These are phyloP conservation scores for Ardeotis arabs DNA, from an alignment of 2,113 vertebrate genomes.

Conservation along the genomic window DNA sequence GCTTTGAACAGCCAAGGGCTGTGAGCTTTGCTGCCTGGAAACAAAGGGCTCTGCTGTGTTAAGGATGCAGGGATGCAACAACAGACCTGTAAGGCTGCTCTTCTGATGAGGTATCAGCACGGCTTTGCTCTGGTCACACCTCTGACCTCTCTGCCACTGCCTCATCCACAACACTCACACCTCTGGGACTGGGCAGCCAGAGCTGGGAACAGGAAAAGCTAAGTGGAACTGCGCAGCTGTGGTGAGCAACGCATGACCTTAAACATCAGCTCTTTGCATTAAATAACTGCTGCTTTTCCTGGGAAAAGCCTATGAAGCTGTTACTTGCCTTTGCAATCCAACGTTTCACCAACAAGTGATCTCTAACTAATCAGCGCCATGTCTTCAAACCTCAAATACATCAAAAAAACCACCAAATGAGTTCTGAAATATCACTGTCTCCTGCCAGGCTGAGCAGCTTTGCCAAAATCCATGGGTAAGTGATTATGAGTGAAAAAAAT, in stretches of 20 bases:
- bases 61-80: rapidly evolving
- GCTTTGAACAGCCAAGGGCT: not conserved
- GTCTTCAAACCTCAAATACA: not conserved
- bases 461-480: no score
- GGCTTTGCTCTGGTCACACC: not conserved
- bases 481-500: no score
- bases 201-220: not conserved
- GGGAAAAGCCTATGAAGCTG: rapidly evolving
- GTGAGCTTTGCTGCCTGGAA: not conserved
- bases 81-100: not conserved
- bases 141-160: not conserved
- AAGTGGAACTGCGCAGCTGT: not conserved
- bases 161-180: rapidly evolving
- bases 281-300: not conserved
- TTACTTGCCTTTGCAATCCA: not conserved
- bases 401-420: no score
- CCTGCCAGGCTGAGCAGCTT: no score
- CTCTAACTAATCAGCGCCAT: no score
- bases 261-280: not conserved
- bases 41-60: rapidly evolving
- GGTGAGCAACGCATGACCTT: not conserved
- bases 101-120: no score
- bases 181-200: not conserved
- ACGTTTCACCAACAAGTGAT: not conserved
- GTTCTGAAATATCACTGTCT: no score